Evolutionary conservation across 1,140 invertebrate species (phyloP), one percentile per base, ranked within the genome.

Genomic region (Polyergus mexicanus): DNA sequence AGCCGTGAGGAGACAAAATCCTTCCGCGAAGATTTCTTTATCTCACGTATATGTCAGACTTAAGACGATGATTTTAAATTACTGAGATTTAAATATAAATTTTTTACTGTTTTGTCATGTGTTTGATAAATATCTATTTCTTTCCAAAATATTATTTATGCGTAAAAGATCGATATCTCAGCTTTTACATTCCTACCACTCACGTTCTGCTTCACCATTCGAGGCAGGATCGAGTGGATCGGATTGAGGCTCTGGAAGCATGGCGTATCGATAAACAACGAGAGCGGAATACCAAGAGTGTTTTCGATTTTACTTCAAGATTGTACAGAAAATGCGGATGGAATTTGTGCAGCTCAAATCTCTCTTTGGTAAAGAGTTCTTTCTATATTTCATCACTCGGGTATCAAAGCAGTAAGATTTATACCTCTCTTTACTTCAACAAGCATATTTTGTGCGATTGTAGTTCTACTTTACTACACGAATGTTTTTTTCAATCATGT

Each of bases 201-300:
- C 68, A 83, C 68, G 56, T 83, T 28, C 56, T 25, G 19, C 28
- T 74, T 54, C 13, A n/a, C 10, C 8, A 28, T 28, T 71, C 44
- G 28, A 86, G 22, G 16, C 68, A 32, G 44, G 25, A 32, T 68
- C 44, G 32, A 85, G 38, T 72, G 13, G 28, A 25, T 2, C 25
- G 66, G 25, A 58, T 74, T 74, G 78, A 72, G 41, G 68, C 68
- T 81, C 54, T 44, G 65, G 51, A 72, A 81, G 44, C 44, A 80
- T 69, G 62, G 28, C 60, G 62, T 68, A 28, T 51, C 68, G 65
- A 41, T 22, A 54, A 60, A 72, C 68, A 60, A 74, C 54, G 78
- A 74, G 60, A 74, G 54, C 78, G 13, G 78, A 83, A 83, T 83
- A 83, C 54, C 54, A 74, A 83, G 22, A 35, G 54, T 74, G 68